A percentile compares a stretch with the other conserved stretches of the same genome.
Evolutionary conservation across 2,888 invertebrate species (phyloP).

Genomic region (Maniola hyperantus): DNA sequence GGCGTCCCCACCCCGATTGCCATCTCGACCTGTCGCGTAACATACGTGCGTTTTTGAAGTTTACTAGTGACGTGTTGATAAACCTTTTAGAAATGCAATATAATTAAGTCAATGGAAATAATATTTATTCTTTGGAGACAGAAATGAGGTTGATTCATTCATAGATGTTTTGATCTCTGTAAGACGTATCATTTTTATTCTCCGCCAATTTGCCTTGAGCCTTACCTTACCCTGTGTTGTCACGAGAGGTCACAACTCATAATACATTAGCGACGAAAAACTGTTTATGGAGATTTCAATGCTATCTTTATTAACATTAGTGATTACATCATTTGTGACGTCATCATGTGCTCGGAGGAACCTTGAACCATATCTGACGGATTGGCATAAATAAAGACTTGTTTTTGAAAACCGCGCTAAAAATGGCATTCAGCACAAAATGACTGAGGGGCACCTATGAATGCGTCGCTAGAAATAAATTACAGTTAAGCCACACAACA

Average conservation of each 20-base stretch:
- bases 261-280: not conserved
- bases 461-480: slow-evolving; percentile 27
- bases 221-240: not conserved
- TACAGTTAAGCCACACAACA: not conserved
- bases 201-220: too few species aligned
- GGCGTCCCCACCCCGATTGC: too few species aligned
- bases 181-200: too few species aligned
- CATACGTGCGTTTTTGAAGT: too few species aligned
- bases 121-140: too few species aligned
- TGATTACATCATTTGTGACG: slow-evolving; percentile 13
- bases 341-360: slow-evolving; percentile 2
- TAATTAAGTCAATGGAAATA: too few species aligned
- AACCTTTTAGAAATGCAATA: too few species aligned
- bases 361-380: slow-evolving; percentile 35
- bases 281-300: not conserved
- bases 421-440: slow-evolving; percentile 35
- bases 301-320: slow-evolving; percentile 1
- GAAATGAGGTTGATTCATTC: too few species aligned
- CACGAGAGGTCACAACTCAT: not conserved
- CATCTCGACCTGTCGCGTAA: too few species aligned
- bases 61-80: too few species aligned
- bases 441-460: slow-evolving; percentile 33
- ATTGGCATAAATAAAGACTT: slow-evolving; percentile 30
- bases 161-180: too few species aligned
- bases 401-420: slow-evolving; percentile 32